Evolutionary conservation across 2,888 invertebrate genomes (phyloP).

Genomic region (Metalampra italica): DNA sequence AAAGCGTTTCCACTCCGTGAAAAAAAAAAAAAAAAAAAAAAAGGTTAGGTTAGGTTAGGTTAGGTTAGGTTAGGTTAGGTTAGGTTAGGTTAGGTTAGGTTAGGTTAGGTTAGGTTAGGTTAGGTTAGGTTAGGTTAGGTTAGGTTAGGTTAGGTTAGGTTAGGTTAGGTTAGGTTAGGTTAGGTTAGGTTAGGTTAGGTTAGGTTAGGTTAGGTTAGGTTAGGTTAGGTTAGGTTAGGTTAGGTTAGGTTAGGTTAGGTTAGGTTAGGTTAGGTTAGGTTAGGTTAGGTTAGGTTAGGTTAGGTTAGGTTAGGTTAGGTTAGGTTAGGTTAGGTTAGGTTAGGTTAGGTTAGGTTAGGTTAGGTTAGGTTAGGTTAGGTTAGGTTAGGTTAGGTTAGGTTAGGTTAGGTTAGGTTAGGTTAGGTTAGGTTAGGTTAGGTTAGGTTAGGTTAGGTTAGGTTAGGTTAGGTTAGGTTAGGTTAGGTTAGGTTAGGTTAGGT

Average conservation of each 20-base stretch:
- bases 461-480: too few species aligned
- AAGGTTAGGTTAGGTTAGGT: background rate
- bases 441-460: too few species aligned
- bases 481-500: too few species aligned
- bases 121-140: slow-evolving; percentile 8
- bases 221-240: slow-evolving; percentile 13
- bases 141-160: slow-evolving; percentile 5
- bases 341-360: slow-evolving; percentile 12
- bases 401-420: slow-evolving; percentile 11
- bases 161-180: slow-evolving; percentile 8
- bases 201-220: slow-evolving; percentile 7
- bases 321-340: slow-evolving; percentile 11
- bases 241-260: slow-evolving; percentile 9
- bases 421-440: background rate
- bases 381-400: slow-evolving; percentile 14
- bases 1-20: too few species aligned
- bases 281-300: slow-evolving; percentile 17
- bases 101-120: background rate
- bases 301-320: slow-evolving; percentile 14
- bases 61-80: too few species aligned
- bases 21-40: slow-evolving; percentile 1
- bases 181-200: slow-evolving; percentile 10
- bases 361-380: slow-evolving; percentile 13
- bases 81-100: slow-evolving; percentile 1
- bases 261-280: slow-evolving; percentile 12